Evolutionary conservation across 2,888 invertebrate genomes (phyloP).

Genomic region (Diabrotica balteata): DNA sequence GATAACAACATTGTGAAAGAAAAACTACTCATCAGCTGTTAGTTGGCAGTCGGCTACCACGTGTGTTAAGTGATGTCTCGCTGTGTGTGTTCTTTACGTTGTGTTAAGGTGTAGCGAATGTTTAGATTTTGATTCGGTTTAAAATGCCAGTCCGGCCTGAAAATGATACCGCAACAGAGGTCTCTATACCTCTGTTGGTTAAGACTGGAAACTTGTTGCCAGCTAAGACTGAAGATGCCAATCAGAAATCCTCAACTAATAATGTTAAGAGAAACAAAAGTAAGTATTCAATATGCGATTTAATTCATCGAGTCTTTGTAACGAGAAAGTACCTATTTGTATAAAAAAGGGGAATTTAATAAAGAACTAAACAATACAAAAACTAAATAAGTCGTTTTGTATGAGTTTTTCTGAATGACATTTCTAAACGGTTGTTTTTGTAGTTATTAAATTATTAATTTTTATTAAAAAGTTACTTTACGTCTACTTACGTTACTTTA

Average conservation of each 20-base stretch:
- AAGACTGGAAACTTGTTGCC: constrained; percentile 24
- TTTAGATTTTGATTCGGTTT: constrained; percentile 11
- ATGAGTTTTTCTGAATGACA: too few relatives aligned
- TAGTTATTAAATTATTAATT: too few relatives aligned
- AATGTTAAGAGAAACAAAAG: constrained; percentile 32
- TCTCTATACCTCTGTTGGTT: constrained; percentile 37
- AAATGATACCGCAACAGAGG: constrained; percentile 36
- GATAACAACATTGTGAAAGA: too few relatives aligned
- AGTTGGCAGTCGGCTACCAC: constrained; percentile 14
- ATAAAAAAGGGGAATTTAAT: too few relatives aligned
- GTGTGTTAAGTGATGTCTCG: constrained; percentile 24
- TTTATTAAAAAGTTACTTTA: too few relatives aligned
- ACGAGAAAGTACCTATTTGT: too few relatives aligned
- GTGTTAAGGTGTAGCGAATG: constrained; percentile 11
- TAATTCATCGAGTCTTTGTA: too few relatives aligned
- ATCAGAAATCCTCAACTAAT: constrained; percentile 10
- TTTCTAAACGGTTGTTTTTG: too few relatives aligned
- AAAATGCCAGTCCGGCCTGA: constrained; percentile 42
- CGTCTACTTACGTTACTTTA: too few relatives aligned
- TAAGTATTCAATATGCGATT: constrained; percentile 11
- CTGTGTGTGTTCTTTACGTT: constrained; percentile 28
- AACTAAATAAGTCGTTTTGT: too few relatives aligned
- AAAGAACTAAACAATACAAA: too few relatives aligned
- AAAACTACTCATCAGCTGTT: neutral
- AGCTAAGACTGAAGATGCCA: constrained; percentile 19